Conservation (phyloP, 1,140 invertebrate genomes). For the Stegodyphus mimosarum region DNA sequence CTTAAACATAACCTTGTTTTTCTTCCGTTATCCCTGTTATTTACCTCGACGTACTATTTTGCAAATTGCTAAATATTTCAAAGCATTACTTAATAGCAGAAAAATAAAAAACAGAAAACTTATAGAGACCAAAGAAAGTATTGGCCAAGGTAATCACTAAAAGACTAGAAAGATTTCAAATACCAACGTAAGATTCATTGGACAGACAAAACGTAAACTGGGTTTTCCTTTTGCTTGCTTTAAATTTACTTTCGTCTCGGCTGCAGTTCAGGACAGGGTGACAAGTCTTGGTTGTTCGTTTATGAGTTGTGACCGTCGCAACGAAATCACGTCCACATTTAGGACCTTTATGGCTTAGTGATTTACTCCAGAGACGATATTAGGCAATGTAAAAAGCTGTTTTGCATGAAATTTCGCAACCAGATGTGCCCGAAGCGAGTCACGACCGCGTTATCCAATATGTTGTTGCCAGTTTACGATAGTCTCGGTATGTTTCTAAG, state of each 20-base stretch:
- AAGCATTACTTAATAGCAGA: too few relatives aligned
- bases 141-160: too few relatives aligned
- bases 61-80: too few relatives aligned
- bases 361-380: neutral
- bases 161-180: too few relatives aligned
- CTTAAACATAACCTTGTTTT: too few relatives aligned
- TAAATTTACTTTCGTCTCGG: neutral
- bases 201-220: too few relatives aligned
- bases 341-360: neutral
- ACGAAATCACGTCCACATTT: neutral
- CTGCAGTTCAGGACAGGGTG: neutral
- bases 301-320: constrained; percentile 1
- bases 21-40: too few relatives aligned
- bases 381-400: neutral
- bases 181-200: too few relatives aligned
- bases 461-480: neutral
- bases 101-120: too few relatives aligned
- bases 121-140: too few relatives aligned
- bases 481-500: neutral
- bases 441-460: neutral
- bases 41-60: too few relatives aligned
- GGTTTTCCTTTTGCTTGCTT: neutral
- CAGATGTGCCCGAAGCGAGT: neutral
- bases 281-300: constrained; percentile 1
- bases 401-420: neutral